Percentiles rank a stretch among this genome's conserved stretches.
Conservation (phyloP, 2,888 invertebrate species). For the Habroteleia sp. region DNA sequence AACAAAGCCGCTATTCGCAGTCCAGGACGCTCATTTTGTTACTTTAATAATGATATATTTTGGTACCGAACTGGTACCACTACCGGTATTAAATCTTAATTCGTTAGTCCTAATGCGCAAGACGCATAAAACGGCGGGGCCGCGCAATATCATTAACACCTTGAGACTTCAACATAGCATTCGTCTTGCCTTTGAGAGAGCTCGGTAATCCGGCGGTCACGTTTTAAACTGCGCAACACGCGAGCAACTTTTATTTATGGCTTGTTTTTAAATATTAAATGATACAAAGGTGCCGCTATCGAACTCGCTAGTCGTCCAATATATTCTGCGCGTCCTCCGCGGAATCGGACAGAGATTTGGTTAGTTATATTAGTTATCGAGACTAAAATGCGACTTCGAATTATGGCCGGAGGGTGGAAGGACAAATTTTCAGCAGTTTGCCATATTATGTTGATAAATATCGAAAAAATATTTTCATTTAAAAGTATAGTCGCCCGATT, state of each 20-base stretch:
- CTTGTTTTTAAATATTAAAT: slow-evolving; percentile 82
- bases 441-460: slow-evolving; percentile 59
- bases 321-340: slow-evolving; percentile 46
- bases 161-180: slow-evolving; percentile 79
- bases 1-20: too few relatives aligned
- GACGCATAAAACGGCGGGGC: slow-evolving; percentile 22
- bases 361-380: slow-evolving; percentile 58
- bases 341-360: slow-evolving; percentile 55
- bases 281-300: slow-evolving; percentile 79
- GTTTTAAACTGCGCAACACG: slow-evolving; percentile 73
- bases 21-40: too few relatives aligned
- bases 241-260: slow-evolving; percentile 79
- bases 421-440: slow-evolving; percentile 57
- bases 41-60: slow-evolving; percentile 55
- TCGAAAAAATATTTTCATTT: too few relatives aligned
- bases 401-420: slow-evolving; percentile 30
- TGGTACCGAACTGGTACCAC: slow-evolving; percentile 51
- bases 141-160: slow-evolving; percentile 62
- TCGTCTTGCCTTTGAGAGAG: slow-evolving; percentile 74
- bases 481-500: too few relatives aligned
- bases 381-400: slow-evolving; percentile 47
- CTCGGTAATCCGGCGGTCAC: slow-evolving; percentile 71
- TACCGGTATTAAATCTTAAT: slow-evolving; percentile 59
- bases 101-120: slow-evolving; percentile 53
- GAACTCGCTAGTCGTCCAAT: slow-evolving; percentile 63